These are phyloP conservation scores for Ceuthmochares aereus DNA, from an alignment of 2,113 vertebrate species.

Conservation along the genomic window DNA sequence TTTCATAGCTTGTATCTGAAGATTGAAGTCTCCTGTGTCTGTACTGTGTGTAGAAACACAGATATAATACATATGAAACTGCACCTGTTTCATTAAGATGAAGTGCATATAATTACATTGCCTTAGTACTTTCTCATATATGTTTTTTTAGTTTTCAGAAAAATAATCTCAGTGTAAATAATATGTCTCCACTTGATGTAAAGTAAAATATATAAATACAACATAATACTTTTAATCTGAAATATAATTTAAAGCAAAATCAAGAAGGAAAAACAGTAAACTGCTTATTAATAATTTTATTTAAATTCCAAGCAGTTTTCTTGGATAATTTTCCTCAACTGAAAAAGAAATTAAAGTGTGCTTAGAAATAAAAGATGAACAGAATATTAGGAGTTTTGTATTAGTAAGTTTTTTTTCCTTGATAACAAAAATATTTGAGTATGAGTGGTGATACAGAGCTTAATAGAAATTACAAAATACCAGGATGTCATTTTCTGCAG, in stretches of 20 bases:
- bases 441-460: not conserved
- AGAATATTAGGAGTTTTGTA: not conserved
- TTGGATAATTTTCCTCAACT: conserved; percentile 51
- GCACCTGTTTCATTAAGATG: not conserved
- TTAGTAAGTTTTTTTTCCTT: not conserved
- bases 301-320: conserved; percentile 54
- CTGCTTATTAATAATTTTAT: conserved; percentile 26
- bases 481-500: not conserved
- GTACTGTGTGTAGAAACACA: not conserved
- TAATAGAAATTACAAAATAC: not conserved
- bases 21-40: not conserved
- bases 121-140: not conserved
- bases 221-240: conserved; percentile 46
- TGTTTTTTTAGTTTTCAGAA: not conserved
- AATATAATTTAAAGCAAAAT: not conserved
- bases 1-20: not conserved
- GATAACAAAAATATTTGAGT: not conserved
- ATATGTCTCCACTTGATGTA: not conserved
- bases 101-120: not conserved
- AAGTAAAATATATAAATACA: conserved; percentile 13
- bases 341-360: conserved; percentile 44
- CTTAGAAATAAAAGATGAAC: conserved; percentile 32
- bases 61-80: not conserved
- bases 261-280: conserved; percentile 28
- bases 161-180: conserved; percentile 1